Conservation (phyloP, 2,797 vertebrate genomes). For the Pelochelys cantorii region DNA sequence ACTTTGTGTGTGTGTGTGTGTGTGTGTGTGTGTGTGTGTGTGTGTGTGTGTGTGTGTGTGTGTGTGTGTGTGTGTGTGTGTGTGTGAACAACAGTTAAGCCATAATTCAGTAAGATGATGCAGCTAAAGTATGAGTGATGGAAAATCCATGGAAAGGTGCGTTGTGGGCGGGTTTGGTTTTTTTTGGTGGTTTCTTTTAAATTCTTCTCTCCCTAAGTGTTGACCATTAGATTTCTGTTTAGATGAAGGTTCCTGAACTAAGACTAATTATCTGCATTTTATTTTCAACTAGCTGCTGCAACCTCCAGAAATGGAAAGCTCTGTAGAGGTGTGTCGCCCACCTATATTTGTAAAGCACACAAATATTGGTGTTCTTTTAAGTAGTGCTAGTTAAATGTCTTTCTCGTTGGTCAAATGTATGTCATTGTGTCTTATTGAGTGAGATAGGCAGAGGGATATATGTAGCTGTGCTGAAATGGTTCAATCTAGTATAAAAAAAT, state of each 20-base stretch:
- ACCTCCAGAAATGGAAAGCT: constrained; percentile 88
- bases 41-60: no score
- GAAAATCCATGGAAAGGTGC: not conserved
- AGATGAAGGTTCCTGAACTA: not conserved
- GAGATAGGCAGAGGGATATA: not conserved
- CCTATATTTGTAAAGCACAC: constrained; percentile 73
- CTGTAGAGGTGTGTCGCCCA: constrained; percentile 91
- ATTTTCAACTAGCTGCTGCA: constrained; percentile 92
- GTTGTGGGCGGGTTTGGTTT: not conserved
- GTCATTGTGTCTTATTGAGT: not conserved
- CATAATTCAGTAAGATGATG: not conserved
- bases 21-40: no score
- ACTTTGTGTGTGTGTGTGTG: no score
- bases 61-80: not conserved
- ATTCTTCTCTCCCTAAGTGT: constrained; percentile 60
- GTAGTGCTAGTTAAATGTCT: constrained; percentile 67
- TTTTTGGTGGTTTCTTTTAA: constrained; percentile 8
- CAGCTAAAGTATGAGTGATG: constrained; percentile 32
- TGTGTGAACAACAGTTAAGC: not conserved
- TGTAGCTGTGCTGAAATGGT: not conserved
- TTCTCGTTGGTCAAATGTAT: constrained; percentile 45
- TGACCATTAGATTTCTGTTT: constrained; percentile 67
- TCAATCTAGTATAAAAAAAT: not conserved
- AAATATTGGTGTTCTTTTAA: constrained; percentile 72
- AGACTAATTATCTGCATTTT: constrained; percentile 83